phyloP scores from a whole-genome alignment of 2,888 invertebrate species.

The Mesorhabditis spiculigera region DNA sequence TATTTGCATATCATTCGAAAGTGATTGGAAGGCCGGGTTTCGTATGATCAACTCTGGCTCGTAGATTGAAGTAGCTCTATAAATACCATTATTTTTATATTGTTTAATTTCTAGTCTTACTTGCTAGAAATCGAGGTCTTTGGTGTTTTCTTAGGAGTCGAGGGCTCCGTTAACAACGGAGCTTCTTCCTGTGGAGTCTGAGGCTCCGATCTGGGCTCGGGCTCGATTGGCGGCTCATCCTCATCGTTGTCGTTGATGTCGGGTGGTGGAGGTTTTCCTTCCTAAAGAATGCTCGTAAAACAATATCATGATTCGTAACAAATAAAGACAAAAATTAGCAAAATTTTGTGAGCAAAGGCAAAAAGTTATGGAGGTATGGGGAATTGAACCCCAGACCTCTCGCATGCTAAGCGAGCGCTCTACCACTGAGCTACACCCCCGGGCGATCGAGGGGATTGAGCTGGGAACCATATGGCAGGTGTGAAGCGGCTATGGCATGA shows the following conservation, averaged over 20 bases:
- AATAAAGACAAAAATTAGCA: background rate
- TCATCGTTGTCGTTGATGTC: conserved; percentile 41
- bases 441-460: background rate
- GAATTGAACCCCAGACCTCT: conserved; percentile 5
- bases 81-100: background rate
- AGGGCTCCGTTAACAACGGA: background rate
- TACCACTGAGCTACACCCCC: conserved; percentile 47
- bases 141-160: conserved; percentile 5
- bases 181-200: conserved; percentile 9
- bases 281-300: conserved; percentile 26
- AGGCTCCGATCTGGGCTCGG: conserved; percentile 21
- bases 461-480: background rate
- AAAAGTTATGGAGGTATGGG: background rate
- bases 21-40: conserved; percentile 39
- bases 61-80: background rate
- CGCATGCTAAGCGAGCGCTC: conserved; percentile 46
- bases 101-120: background rate
- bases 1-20: conserved; percentile 27
- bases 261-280: conserved; percentile 51
- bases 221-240: conserved; percentile 25
- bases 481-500: background rate
- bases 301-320: background rate
- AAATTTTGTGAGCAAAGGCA: background rate
- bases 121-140: background rate
- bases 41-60: conserved; percentile 29